Evolutionary conservation across 2,888 invertebrate species (phyloP), one percentile per base, ranked within the genome.

Genomic region (Trichogramma evanescens): DNA sequence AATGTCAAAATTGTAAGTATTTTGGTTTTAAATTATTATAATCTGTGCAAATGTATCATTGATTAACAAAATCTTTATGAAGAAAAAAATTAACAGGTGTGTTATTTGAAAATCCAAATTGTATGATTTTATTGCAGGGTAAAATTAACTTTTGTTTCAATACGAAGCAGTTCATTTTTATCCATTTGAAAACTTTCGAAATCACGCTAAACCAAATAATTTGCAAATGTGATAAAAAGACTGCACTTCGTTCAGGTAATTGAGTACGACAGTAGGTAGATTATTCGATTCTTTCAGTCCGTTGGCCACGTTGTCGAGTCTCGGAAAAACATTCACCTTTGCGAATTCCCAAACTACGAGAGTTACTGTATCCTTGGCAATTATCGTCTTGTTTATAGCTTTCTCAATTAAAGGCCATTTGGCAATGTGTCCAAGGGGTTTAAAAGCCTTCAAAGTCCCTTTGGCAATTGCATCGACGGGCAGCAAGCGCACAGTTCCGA

Each of bases 321-420:
- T n/a, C 38, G 69, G 69, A 5, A 70, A 57, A 4, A 66, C 6
- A 48, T n/a, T 39, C 9, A 4, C 6, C 52, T 66, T 69, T 10
- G 51, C 10, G 4, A 63, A 6, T 9, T 53, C 6, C 66, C 66
- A 69, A 0, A 5, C 39, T 40, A 42, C 1, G 5, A 3, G 6
- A n/a, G 58, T 5, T 6, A 58, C 38, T 0, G 52, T 26, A 41
- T 51, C 13, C 7, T 55, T 4, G 1, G 55, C 48, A 4, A 4
- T 48, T 49, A 26, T 3, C 1, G 58, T 54, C 2, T 43, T 6
- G 39, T 60, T 56, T 5, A 41, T 7, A 9, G 51, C 7, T 4
- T 44, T 9, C 6, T 46, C n/a, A 40, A 40, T 45, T 6, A 52
- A 40, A 39, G 13, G n/a, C 6, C 39, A 6, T 44, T 4, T 6